These are phyloP conservation scores for Andricus quercusramuli DNA, from an alignment of 2,888 invertebrate species.

Conservation along the genomic window DNA sequence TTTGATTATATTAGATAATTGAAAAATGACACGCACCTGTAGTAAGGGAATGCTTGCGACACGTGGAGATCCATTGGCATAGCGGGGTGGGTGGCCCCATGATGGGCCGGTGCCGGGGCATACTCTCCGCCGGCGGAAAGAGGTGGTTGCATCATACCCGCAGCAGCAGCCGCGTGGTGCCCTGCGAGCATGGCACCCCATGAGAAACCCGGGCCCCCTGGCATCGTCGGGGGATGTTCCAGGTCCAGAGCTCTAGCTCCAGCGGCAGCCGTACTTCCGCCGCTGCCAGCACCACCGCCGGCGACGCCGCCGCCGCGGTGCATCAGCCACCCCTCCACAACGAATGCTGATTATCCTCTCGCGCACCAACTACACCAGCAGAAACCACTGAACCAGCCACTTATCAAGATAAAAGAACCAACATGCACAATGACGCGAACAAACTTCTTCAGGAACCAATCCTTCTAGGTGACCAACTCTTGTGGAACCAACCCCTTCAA, in stretches of 20 bases:
- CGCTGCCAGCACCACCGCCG: conserved; percentile 79
- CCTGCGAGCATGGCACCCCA: conserved; percentile 77
- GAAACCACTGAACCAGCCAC: conserved; percentile 31
- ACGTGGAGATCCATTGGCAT: conserved; percentile 96
- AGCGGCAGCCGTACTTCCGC: conserved; percentile 78
- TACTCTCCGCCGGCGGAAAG: conserved; percentile 70
- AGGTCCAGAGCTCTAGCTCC: conserved; percentile 79
- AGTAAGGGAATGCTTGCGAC: conserved; percentile 94
- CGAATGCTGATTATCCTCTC: conserved; percentile 57
- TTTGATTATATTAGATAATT: no score
- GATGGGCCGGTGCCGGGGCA: conserved; percentile 79
- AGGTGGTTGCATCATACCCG: conserved; percentile 82
- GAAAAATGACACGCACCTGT: conserved; percentile 84
- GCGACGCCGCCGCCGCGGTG: conserved; percentile 88
- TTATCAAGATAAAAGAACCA: conserved; percentile 11
- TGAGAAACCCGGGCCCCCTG: conserved; percentile 72
- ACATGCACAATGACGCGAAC: neutral
- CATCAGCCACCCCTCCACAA: conserved; percentile 83
- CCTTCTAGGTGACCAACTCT: neutral
- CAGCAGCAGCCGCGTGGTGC: conserved; percentile 80
- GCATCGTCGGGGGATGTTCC: conserved; percentile 84
- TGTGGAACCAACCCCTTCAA: neutral
- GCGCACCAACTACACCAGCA: conserved; percentile 39
- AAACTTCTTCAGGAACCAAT: neutral
- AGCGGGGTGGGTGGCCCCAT: conserved; percentile 79